Evolutionary conservation across 2,113 vertebrate species (phyloP), one percentile per base, ranked within the genome.

Genomic region (Corydoras sp.): DNA sequence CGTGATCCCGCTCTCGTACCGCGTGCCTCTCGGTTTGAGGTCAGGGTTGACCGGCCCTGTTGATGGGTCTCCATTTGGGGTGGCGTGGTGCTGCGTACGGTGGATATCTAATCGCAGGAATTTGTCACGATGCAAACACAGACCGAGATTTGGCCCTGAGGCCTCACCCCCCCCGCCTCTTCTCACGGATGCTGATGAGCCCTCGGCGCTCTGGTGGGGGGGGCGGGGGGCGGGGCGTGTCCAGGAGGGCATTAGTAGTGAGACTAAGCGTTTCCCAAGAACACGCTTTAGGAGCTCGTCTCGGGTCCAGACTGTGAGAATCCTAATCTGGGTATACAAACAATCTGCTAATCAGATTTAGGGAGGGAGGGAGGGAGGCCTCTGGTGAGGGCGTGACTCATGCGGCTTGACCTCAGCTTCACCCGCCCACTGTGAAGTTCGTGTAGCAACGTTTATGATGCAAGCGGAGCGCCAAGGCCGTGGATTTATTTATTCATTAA

Each of bases 341-440:
- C 76, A 68, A 24, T 15, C 63, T 63, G 72, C 76, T 74, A 74
- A 71, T 71, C 68, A 74, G 72, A 78, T 78, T 78, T 74, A 63
- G 48, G 56, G 24, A 7, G 15, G 62, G 24, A 35, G 32, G 32
- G n/a, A n/a, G n/a, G n/a, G n/a, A n/a, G n/a, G n/a, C 32, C 50
- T 31, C 49, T 54, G 66, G 15, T 65, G 62, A 59, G 75, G 61
- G 63, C 54, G 58, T 24, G 60, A 15, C 66, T 69, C 76, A 15
- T 55, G 30, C 54, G 15, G 63, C 9, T 55, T 10, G 51, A 67
- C 8, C 51, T 43, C 24, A 60, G n/a, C 7, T 65, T 48, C 8
- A 64, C 0, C 10, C 51, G 10, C 12, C 10, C 51, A 11, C 3
- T 10, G n/a, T n/a, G n/a, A n/a, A n/a, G n/a, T 10, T 53, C 10